phyloP scores from a whole-genome alignment of 2,113 vertebrate species.

The Petaurus breviceps region DNA sequence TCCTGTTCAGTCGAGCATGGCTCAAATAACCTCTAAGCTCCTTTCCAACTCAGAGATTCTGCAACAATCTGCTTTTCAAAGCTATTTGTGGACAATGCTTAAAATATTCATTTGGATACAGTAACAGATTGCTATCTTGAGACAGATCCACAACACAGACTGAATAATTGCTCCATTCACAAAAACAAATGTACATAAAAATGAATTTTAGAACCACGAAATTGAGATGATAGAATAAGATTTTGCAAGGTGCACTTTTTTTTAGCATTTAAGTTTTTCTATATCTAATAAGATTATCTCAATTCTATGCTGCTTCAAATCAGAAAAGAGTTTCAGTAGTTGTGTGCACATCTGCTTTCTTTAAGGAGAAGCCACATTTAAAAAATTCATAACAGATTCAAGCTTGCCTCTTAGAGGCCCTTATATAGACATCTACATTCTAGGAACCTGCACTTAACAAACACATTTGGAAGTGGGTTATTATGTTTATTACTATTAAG shows the following conservation, averaged over 20 bases:
- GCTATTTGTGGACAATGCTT: neutral
- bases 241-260: constrained; percentile 63
- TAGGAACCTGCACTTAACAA: neutral
- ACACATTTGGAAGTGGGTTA: neutral
- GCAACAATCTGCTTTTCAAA: neutral
- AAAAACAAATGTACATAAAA: constrained; percentile 70
- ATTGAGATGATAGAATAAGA: constrained; percentile 71
- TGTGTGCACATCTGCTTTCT: constrained; percentile 71
- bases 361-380: constrained; percentile 73
- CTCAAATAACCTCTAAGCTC: neutral
- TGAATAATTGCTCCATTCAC: constrained; percentile 69
- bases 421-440: constrained; percentile 30
- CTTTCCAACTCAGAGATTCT: neutral
- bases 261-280: constrained; percentile 71
- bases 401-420: constrained; percentile 58
- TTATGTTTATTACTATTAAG: neutral
- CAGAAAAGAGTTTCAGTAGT: constrained; percentile 61
- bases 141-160: neutral
- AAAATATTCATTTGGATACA: neutral
- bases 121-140: neutral
- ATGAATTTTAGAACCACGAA: constrained; percentile 70
- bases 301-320: constrained; percentile 69
- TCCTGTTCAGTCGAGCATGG: neutral
- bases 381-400: constrained; percentile 71
- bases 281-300: constrained; percentile 75